phyloP scores from a whole-genome alignment of 2,888 invertebrate species.

The Chrysopilus asiliformis region DNA sequence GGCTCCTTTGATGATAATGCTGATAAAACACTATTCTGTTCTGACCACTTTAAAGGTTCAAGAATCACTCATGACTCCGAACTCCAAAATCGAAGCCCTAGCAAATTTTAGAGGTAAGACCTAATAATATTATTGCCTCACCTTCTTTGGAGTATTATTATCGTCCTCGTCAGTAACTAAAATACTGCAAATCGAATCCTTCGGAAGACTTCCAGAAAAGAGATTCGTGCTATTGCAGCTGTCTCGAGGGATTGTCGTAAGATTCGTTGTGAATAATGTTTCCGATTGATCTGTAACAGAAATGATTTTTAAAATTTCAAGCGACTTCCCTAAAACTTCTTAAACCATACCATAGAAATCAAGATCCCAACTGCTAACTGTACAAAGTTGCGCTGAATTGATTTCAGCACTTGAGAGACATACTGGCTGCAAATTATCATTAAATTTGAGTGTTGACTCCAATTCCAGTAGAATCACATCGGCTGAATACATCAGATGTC shows the following conservation, averaged over 20 bases:
- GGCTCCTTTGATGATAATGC: too few species aligned
- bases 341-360: conserved; percentile 9
- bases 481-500: conserved; percentile 42
- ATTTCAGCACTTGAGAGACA: conserved; percentile 41
- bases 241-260: conserved; percentile 37
- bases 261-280: conserved; percentile 9
- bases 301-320: too few species aligned
- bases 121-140: too few species aligned
- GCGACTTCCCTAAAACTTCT: too few species aligned
- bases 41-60: too few species aligned
- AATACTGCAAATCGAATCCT: conserved; percentile 45
- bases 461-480: conserved; percentile 45
- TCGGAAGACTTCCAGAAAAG: conserved; percentile 44
- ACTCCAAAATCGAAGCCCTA: too few species aligned
- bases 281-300: conserved; percentile 5
- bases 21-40: too few species aligned
- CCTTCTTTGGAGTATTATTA: too few species aligned
- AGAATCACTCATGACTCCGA: too few species aligned
- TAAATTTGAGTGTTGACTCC: conserved; percentile 38
- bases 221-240: conserved; percentile 49
- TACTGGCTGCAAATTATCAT: conserved; percentile 41
- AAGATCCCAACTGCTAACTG: conserved; percentile 42
- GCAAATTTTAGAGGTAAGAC: too few species aligned
- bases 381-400: conserved; percentile 40
- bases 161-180: too few species aligned